Evolutionary conservation across 2,113 vertebrate species (phyloP).

Genomic region (Microcebus griseorufus): DNA sequence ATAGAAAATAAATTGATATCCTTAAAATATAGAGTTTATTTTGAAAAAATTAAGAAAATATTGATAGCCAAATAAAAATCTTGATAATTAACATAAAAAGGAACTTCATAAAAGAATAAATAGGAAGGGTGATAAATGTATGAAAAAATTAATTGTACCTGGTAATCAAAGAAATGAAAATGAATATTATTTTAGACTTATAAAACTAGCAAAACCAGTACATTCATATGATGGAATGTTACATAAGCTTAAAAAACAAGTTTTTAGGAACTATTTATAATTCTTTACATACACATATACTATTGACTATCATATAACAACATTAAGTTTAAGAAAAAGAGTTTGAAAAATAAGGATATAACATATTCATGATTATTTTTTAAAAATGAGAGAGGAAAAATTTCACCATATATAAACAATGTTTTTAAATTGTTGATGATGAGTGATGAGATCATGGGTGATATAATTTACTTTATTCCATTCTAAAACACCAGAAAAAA

Average conservation of each 20-base stretch:
- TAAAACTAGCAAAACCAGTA: neutral
- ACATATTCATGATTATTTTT: neutral
- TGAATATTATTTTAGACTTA: conserved; percentile 18
- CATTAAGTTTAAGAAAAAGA: neutral
- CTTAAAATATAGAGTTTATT: neutral
- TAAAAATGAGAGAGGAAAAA: neutral
- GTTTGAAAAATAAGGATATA: neutral
- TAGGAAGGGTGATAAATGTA: neutral
- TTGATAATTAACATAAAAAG: neutral
- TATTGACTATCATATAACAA: neutral
- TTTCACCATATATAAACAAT: neutral
- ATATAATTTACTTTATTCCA: neutral
- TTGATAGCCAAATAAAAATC: conserved; percentile 1
- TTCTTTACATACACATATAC: neutral
- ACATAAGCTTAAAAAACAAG: neutral
- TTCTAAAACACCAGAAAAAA: neutral
- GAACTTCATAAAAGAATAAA: neutral
- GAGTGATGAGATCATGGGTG: neutral
- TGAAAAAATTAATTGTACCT: neutral
- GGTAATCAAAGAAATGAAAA: neutral
- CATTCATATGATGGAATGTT: neutral
- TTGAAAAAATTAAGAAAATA: neutral
- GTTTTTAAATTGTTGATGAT: no score
- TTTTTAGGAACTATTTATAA: neutral
- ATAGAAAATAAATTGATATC: neutral